These are phyloP conservation scores for Monopis laevigella DNA, from an alignment of 2,888 invertebrate genomes.

Conservation along the genomic window DNA sequence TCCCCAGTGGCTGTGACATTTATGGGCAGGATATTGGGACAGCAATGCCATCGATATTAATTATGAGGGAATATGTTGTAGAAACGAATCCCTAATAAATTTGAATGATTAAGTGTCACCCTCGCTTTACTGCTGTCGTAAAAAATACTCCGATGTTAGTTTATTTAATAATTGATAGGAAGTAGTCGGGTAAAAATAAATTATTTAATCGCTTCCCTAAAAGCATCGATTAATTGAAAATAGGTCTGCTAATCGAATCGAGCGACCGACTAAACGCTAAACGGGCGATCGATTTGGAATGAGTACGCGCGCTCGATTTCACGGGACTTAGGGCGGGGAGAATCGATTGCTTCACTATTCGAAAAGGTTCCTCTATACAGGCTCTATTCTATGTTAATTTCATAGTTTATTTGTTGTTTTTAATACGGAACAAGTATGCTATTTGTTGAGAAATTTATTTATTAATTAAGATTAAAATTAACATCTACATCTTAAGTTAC, in stretches of 20 bases:
- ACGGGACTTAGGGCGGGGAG: conserved; percentile 44
- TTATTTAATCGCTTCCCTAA: conserved; percentile 24
- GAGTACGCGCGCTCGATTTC: conserved; percentile 50
- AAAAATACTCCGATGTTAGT: too few species aligned
- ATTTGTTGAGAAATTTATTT: too few species aligned
- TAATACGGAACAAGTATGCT: too few species aligned
- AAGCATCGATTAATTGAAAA: conserved; percentile 23
- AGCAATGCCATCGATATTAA: conserved; percentile 63
- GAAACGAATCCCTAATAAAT: conserved; percentile 54
- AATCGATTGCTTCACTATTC: conserved; percentile 44
- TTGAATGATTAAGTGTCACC: conserved; percentile 29
- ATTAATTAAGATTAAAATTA: too few species aligned
- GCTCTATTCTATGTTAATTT: too few species aligned
- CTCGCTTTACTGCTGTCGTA: too few species aligned
- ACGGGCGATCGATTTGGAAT: conserved; percentile 41
- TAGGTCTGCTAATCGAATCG: conserved; percentile 43
- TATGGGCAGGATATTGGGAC: conserved; percentile 62
- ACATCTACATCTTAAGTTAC: too few species aligned
- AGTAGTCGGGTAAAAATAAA: conserved; percentile 2
- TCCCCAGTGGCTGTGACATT: conserved; percentile 62
- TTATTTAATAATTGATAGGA: too few species aligned
- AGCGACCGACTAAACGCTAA: conserved; percentile 32
- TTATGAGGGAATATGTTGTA: conserved; percentile 47
- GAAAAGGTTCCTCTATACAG: too few species aligned
- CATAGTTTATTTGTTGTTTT: too few species aligned